phyloP scores from a whole-genome alignment of 2,113 vertebrate genomes.

The Nesoenas mayeri region DNA sequence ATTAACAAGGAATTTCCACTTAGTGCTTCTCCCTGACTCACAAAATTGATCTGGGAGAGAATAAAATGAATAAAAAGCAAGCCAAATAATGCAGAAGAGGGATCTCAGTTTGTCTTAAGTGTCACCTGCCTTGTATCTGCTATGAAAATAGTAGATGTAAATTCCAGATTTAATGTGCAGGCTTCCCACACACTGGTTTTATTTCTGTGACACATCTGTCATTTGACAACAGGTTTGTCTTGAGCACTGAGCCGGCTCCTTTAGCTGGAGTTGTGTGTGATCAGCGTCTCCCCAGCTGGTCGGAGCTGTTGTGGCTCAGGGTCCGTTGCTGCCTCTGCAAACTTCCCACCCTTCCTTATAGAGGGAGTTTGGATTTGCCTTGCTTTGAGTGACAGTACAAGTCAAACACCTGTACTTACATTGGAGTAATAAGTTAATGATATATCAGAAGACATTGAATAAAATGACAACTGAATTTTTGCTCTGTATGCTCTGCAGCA shows the following conservation, averaged over 20 bases:
- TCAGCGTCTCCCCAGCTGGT: background rate
- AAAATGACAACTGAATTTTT: background rate
- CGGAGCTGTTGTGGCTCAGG: background rate
- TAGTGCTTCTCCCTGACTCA: background rate
- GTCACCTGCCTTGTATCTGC: background rate
- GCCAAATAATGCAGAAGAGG: background rate
- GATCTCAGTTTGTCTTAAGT: background rate
- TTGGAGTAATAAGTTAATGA: background rate
- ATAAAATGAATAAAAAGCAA: background rate
- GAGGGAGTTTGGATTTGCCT: background rate
- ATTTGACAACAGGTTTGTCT: background rate
- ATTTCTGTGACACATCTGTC: background rate
- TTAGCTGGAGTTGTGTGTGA: background rate
- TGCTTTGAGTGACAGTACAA: background rate
- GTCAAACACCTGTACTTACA: background rate
- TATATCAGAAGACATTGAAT: background rate
- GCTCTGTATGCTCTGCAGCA: background rate
- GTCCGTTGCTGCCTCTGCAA: background rate
- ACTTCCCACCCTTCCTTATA: background rate
- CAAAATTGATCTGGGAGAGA: background rate
- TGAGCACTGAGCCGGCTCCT: rapidly evolving
- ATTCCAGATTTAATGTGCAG: background rate
- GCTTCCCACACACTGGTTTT: background rate
- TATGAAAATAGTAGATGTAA: background rate
- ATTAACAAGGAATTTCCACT: background rate